These are phyloP conservation scores for Cottus gobio DNA, from an alignment of 2,113 vertebrate genomes.

Conservation along the genomic window DNA sequence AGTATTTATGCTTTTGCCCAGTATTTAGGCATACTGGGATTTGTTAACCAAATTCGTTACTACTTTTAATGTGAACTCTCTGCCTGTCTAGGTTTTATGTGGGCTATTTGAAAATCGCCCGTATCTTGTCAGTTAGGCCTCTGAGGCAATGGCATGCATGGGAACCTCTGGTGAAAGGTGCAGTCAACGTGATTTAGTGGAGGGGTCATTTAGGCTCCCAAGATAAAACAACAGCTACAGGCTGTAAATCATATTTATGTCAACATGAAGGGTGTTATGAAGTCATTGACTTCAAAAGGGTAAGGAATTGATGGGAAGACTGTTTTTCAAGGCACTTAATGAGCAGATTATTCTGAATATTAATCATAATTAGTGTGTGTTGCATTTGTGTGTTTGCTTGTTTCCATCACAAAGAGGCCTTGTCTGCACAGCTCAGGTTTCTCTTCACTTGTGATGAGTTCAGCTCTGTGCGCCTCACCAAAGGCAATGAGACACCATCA, in stretches of 20 bases:
- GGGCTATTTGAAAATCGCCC: not conserved
- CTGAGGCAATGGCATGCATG: slow-evolving; percentile 23
- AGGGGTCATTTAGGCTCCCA: slow-evolving; percentile 18
- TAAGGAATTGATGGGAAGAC: slow-evolving; percentile 11
- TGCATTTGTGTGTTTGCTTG: slow-evolving; percentile 18
- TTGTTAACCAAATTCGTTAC: not conserved
- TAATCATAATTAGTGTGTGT: slow-evolving; percentile 13
- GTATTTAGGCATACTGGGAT: not conserved
- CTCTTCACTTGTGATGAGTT: slow-evolving; percentile 17
- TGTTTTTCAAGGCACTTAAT: slow-evolving; percentile 3
- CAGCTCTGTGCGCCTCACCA: slow-evolving; percentile 5
- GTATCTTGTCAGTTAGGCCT: slow-evolving; percentile 23
- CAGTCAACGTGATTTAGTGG: slow-evolving; percentile 32
- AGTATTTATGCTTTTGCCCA: not conserved
- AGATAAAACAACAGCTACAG: slow-evolving; percentile 36
- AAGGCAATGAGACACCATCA: slow-evolving; percentile 6
- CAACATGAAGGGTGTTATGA: slow-evolving; percentile 38
- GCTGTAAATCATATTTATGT: slow-evolving; percentile 47
- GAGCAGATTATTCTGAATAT: slow-evolving; percentile 8
- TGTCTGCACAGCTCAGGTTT: slow-evolving; percentile 29
- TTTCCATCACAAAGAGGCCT: slow-evolving; percentile 4
- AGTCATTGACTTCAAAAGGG: slow-evolving; percentile 31
- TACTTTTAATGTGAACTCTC: not conserved
- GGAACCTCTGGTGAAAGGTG: slow-evolving; percentile 40
- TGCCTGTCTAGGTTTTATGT: not conserved